Percentiles rank a stretch among this genome's conserved stretches.
These are phyloP conservation scores for Sipha flava DNA, from an alignment of 1,140 invertebrate genomes.

Conservation along the genomic window DNA sequence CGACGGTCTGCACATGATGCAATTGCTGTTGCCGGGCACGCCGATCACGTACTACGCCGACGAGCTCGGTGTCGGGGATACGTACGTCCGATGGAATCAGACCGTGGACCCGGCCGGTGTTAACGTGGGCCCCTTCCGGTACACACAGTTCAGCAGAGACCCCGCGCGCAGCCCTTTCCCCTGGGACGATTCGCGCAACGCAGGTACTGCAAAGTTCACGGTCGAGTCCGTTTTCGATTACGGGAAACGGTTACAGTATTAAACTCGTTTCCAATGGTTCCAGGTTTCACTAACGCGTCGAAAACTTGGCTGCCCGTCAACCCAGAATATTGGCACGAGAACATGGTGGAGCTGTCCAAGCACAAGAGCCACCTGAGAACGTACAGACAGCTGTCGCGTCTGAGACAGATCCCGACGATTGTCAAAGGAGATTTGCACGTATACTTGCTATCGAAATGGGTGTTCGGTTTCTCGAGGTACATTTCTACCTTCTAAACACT, in stretches of 20 bases:
- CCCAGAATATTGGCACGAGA: conserved; percentile 46
- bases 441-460: not conserved
- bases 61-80: conserved; percentile 33
- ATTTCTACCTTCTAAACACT: too few relatives aligned
- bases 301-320: conserved; percentile 59
- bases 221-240: too few relatives aligned
- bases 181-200: conserved; percentile 50
- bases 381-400: not conserved
- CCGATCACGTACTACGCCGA: conserved; percentile 36
- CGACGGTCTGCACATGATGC: conserved; percentile 65
- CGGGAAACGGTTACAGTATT: too few relatives aligned
- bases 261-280: not conserved
- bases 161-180: conserved; percentile 65
- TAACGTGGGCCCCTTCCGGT: not conserved
- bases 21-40: conserved; percentile 64
- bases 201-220: too few relatives aligned
- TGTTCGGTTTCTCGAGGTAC: conserved; percentile 29
- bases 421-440: conserved; percentile 2
- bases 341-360: conserved; percentile 43
- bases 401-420: not conserved
- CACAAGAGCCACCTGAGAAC: conserved; percentile 4
- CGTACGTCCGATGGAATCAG: conserved; percentile 23
- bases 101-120: conserved; percentile 6
- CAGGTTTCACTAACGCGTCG: conserved; percentile 52
- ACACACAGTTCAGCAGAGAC: conserved; percentile 46